Percentiles rank a stretch among this genome's conserved stretches.
Evolutionary conservation across 2,797 vertebrate genomes (phyloP).

Genomic region (Anabacerthia variegaticeps): DNA sequence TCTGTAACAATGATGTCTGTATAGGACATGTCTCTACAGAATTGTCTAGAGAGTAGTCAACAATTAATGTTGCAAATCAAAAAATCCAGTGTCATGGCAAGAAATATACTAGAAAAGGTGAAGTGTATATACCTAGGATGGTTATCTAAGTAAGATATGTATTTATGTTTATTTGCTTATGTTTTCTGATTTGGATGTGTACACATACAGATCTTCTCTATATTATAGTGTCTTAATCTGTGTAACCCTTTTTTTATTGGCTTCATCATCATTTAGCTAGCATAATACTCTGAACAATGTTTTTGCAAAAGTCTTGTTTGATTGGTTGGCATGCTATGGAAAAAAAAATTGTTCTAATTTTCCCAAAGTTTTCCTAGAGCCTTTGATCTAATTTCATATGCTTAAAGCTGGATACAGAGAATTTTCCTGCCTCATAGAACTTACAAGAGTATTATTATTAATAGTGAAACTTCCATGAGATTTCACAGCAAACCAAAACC

Average conservation of each 20-base stretch:
- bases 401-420: not conserved
- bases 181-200: not conserved
- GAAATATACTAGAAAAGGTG: not conserved
- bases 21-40: not conserved
- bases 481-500: not conserved
- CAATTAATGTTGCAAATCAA: not conserved
- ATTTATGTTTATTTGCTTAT: not conserved
- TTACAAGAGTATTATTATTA: not conserved
- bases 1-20: not conserved
- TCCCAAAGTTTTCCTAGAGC: not conserved
- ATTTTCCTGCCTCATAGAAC: not conserved
- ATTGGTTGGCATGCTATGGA: not conserved
- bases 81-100: not conserved
- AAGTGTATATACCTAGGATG: not conserved
- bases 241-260: not conserved
- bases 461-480: not conserved
- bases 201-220: not conserved
- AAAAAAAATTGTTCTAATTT: not conserved
- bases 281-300: not conserved
- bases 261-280: not conserved
- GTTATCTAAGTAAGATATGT: not conserved
- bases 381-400: not conserved
- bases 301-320: not conserved
- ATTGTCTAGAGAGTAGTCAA: not conserved
- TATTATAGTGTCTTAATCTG: not conserved